A percentile compares a stretch with the other conserved stretches of the same genome.
phyloP scores from a whole-genome alignment of 2,113 vertebrate genomes.

The Cyrtonyx montezumae region DNA sequence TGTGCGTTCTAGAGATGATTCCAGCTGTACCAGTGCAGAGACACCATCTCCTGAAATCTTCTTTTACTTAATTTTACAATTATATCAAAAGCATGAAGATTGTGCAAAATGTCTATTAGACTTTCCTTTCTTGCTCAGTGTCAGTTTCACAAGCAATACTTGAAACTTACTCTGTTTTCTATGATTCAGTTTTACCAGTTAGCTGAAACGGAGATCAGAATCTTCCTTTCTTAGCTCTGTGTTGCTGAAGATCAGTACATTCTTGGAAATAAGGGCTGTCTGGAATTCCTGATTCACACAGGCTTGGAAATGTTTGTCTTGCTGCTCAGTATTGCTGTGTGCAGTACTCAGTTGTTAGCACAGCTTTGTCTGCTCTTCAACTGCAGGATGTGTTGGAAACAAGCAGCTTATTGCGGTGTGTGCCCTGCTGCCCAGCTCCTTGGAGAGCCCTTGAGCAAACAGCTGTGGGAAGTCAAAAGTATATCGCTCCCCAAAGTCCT shows the following conservation, averaged over 20 bases:
- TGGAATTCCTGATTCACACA: not conserved
- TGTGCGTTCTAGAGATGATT: not conserved
- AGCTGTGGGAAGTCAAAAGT: not conserved
- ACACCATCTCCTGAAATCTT: not conserved
- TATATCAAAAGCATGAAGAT: not conserved
- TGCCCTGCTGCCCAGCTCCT: not conserved
- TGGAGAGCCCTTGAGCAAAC: not conserved
- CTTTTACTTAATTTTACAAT: not conserved
- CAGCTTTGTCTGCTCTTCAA: not conserved
- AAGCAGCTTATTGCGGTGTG: not conserved
- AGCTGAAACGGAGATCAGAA: not conserved
- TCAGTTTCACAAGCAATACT: not conserved
- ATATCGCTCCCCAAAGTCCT: not conserved
- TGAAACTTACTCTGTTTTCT: not conserved
- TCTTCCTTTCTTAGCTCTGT: not conserved
- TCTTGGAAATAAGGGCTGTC: not conserved
- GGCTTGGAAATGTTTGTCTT: not conserved
- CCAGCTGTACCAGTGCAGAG: not conserved
- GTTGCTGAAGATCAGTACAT: not conserved
- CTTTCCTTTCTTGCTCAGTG: not conserved
- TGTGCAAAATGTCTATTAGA: not conserved
- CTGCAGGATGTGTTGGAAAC: not conserved
- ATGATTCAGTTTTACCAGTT: not conserved
- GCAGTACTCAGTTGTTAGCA: rapidly evolving
- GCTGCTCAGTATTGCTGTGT: rapidly evolving